Conservation (phyloP, 1,140 invertebrate species). For the Drosophila prosaltans region DNA sequence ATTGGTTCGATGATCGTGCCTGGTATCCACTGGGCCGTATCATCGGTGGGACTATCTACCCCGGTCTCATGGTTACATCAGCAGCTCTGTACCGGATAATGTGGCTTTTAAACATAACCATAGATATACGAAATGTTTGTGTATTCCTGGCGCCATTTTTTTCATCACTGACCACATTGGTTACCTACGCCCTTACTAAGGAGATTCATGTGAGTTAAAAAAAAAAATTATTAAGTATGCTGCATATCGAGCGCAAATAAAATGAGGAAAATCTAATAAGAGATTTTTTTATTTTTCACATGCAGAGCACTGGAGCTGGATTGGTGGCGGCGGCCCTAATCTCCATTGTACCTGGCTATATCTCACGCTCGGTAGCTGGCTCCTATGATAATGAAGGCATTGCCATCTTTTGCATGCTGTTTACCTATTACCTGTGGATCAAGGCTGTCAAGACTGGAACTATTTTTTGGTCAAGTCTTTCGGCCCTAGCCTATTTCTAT, state of each 20-base stretch:
- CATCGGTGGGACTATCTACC: conserved; percentile 98
- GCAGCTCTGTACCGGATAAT: conserved; percentile 95
- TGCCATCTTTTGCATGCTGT: conserved; percentile 98
- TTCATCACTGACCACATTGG: conserved; percentile 97
- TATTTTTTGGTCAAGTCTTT: conserved; percentile 94
- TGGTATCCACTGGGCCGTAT: conserved; percentile 99
- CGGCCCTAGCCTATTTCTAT: conserved; percentile 98
- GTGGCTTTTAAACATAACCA: conserved; percentile 95
- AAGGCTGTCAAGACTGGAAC: conserved; percentile 98
- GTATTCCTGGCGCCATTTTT: conserved; percentile 99
- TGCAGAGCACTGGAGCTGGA: conserved; percentile 94
- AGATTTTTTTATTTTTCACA: not conserved
- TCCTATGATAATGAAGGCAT: conserved; percentile 99
- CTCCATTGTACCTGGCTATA: conserved; percentile 98
- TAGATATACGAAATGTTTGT: conserved; percentile 98
- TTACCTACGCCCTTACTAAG: conserved; percentile 97
- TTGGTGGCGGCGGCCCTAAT: conserved; percentile 97
- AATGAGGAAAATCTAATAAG: conserved; percentile 1
- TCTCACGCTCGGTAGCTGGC: conserved; percentile 97
- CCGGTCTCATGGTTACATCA: conserved; percentile 98
- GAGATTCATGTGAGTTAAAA: conserved; percentile 91
- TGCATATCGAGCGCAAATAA: too few species aligned
- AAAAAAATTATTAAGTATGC: not conserved
- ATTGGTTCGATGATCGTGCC: conserved; percentile 99
- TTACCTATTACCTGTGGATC: conserved; percentile 99